phyloP scores from a whole-genome alignment of 2,888 invertebrate genomes.

The Argyresthia goedartella region DNA sequence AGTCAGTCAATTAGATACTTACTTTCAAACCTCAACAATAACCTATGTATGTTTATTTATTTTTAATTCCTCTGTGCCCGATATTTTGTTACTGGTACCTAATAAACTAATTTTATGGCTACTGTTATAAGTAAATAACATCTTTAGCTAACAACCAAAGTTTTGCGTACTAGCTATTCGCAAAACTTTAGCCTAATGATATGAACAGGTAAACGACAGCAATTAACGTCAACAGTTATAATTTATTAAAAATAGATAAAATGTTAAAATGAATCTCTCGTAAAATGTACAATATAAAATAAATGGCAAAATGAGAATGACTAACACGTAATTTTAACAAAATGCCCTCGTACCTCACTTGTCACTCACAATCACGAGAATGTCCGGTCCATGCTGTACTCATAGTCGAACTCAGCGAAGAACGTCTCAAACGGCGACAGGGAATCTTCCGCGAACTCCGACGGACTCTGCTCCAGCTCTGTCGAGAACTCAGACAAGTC shows the following conservation, averaged over 20 bases:
- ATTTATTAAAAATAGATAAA: constrained; percentile 54
- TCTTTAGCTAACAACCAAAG: no score
- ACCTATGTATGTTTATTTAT: no score
- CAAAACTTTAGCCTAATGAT: no score
- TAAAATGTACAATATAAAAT: constrained; percentile 46
- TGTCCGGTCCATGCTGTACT: constrained; percentile 53
- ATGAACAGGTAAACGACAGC: no score
- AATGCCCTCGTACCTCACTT: background rate
- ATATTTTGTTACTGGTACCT: no score
- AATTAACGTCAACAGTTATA: constrained; percentile 48
- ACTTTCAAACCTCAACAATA: no score
- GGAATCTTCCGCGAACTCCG: constrained; percentile 64
- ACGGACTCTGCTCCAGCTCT: constrained; percentile 57
- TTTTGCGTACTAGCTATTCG: no score
- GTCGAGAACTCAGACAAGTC: constrained; percentile 67
- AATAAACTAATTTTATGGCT: no score
- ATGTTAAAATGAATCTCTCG: constrained; percentile 18
- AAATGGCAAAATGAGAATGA: constrained; percentile 3
- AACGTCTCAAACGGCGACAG: constrained; percentile 71
- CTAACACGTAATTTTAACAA: background rate
- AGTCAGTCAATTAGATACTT: no score
- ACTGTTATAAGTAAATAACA: no score
- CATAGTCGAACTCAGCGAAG: constrained; percentile 64
- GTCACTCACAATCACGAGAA: constrained; percentile 36
- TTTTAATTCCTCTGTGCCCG: no score